These are phyloP conservation scores for Callimorpha dominula DNA, from an alignment of 2,888 invertebrate species.

Conservation along the genomic window DNA sequence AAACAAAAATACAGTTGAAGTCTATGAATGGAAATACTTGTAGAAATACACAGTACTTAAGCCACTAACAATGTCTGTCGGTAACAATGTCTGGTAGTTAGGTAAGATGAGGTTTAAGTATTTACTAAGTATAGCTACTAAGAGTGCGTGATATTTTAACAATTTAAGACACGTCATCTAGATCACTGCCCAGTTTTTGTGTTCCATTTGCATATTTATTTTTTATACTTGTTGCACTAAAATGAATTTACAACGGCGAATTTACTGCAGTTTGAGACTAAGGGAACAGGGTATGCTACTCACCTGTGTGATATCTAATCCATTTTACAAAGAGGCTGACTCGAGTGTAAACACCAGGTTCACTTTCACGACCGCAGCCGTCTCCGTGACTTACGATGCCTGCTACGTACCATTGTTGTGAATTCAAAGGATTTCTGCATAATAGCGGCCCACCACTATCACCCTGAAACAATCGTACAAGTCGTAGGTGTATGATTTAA, in stretches of 20 bases:
- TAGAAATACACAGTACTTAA: no score
- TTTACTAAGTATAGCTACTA: neutral
- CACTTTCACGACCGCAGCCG: conserved; percentile 92
- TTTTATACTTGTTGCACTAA: neutral
- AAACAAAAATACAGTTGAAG: neutral
- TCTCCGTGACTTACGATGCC: conserved; percentile 96
- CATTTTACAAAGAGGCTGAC: conserved; percentile 91
- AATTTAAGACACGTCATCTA: no score
- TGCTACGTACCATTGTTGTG: conserved; percentile 92
- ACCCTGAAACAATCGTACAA: conserved; percentile 80
- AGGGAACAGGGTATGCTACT: conserved; percentile 54
- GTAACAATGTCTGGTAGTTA: no score
- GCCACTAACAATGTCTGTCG: no score
- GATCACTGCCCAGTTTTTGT: no score
- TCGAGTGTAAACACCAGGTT: conserved; percentile 94
- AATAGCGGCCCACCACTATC: conserved; percentile 95
- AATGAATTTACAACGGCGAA: no score
- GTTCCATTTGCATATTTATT: neutral
- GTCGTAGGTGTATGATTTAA: conserved; percentile 15
- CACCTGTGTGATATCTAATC: conserved; percentile 89
- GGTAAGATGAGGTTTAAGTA: neutral
- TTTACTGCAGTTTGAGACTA: neutral
- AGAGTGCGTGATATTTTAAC: no score
- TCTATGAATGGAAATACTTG: neutral
- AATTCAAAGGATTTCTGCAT: conserved; percentile 90